Evolutionary conservation across 2,113 vertebrate species (phyloP).

Genomic region (Poecile atricapillus): DNA sequence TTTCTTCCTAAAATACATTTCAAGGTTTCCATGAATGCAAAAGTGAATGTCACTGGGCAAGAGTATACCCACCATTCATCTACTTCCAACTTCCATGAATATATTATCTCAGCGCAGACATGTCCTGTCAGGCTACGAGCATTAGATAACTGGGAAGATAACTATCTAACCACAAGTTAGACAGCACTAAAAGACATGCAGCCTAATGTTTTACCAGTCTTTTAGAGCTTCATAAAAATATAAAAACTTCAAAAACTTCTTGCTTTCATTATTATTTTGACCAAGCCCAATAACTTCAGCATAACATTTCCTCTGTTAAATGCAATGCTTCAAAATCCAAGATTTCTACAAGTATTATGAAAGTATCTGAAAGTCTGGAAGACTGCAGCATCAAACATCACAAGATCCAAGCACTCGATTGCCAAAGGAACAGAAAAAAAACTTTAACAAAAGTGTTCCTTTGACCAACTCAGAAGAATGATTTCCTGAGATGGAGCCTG

Average conservation of each 20-base stretch:
- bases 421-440: background rate
- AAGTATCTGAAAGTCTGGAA: background rate
- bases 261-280: background rate
- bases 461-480: background rate
- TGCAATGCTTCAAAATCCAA: background rate
- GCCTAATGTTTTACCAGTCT: background rate
- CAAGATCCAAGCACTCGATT: background rate
- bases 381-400: background rate
- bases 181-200: background rate
- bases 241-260: background rate
- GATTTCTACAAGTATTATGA: background rate
- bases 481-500: background rate
- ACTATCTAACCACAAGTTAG: background rate
- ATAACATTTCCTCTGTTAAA: background rate
- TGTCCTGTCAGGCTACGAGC: background rate
- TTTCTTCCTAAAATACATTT: background rate
- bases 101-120: background rate
- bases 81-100: background rate
- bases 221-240: background rate
- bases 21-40: background rate
- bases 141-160: background rate
- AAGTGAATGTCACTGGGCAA: background rate
- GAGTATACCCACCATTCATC: background rate
- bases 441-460: background rate
- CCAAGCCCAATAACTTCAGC: background rate